A percentile compares a stretch with the other conserved stretches of the same genome.
Conservation (phyloP, 1,140 invertebrate genomes). For the Eumeta japonica region DNA sequence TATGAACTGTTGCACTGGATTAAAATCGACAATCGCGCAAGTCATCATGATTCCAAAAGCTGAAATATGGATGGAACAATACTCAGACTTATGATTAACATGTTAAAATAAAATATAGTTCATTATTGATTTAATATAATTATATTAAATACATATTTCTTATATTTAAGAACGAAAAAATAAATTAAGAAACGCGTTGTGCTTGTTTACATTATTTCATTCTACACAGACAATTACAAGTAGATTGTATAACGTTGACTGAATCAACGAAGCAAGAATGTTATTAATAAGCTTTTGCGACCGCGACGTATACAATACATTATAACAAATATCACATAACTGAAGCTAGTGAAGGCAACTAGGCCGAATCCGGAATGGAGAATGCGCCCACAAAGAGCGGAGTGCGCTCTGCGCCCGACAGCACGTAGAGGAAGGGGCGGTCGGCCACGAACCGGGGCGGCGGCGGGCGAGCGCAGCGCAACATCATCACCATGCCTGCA, state of each 20-base stretch:
- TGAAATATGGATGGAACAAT: slow-evolving; percentile 15
- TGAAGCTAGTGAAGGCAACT: not conserved
- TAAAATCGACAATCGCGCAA: slow-evolving; percentile 17
- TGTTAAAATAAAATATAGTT: not conserved
- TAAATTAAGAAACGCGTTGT: not conserved
- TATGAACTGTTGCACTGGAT: slow-evolving; percentile 19
- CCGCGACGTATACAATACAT: not conserved
- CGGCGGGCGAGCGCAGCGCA: slow-evolving; percentile 27
- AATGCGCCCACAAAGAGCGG: slow-evolving; percentile 23
- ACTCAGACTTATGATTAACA: not conserved
- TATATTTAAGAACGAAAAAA: not conserved
- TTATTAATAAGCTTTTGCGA: not conserved
- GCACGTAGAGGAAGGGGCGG: slow-evolving; percentile 27
- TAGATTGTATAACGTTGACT: not conserved
- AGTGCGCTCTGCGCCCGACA: slow-evolving; percentile 10
- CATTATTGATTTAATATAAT: not conserved
- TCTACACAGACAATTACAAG: too few species aligned
- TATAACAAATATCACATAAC: not conserved
- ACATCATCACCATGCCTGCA: slow-evolving; percentile 42
- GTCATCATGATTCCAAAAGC: slow-evolving; percentile 19
- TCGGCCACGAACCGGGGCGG: slow-evolving; percentile 25
- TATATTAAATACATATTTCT: slow-evolving; percentile 3
- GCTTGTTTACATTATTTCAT: too few species aligned
- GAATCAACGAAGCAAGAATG: slow-evolving; percentile 1
- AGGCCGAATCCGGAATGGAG: too few species aligned